phyloP scores from a whole-genome alignment of 2,797 vertebrate species.

The Premnoplex brunnescens region DNA sequence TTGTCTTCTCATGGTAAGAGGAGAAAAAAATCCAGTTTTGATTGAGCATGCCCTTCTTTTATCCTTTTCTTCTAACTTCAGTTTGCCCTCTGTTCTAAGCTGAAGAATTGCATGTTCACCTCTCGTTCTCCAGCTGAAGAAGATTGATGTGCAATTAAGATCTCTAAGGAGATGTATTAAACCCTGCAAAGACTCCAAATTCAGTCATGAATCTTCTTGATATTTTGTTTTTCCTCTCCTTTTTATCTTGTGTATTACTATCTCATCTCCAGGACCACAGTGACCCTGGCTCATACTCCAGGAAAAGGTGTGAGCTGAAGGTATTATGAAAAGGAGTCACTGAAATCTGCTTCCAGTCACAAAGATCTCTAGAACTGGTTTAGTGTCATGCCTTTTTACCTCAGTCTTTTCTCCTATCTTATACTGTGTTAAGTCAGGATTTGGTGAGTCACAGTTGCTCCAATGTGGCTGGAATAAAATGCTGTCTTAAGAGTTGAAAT shows the following conservation, averaged over 20 bases:
- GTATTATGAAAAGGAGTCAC: neutral
- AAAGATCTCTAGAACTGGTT: neutral
- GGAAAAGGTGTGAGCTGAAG: neutral
- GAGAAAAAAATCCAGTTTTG: constrained; percentile 19
- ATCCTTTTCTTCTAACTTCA: constrained; percentile 46
- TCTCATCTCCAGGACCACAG: neutral
- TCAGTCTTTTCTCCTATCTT: neutral
- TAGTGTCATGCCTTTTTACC: neutral
- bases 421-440: neutral
- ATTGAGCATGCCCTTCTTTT: constrained; percentile 30
- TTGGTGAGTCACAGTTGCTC: neutral
- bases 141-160: constrained; percentile 71
- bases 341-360: neutral
- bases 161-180: constrained; percentile 58
- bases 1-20: neutral
- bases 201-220: constrained; percentile 41
- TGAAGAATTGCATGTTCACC: constrained; percentile 28
- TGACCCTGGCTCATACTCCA: constrained; percentile 3
- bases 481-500: neutral
- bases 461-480: neutral
- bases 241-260: neutral
- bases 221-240: neutral
- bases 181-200: neutral
- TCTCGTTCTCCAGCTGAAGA: constrained; percentile 29
- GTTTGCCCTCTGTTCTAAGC: constrained; percentile 57